These are phyloP conservation scores for Andrena camellia DNA, from an alignment of 2,888 invertebrate species.

Conservation along the genomic window DNA sequence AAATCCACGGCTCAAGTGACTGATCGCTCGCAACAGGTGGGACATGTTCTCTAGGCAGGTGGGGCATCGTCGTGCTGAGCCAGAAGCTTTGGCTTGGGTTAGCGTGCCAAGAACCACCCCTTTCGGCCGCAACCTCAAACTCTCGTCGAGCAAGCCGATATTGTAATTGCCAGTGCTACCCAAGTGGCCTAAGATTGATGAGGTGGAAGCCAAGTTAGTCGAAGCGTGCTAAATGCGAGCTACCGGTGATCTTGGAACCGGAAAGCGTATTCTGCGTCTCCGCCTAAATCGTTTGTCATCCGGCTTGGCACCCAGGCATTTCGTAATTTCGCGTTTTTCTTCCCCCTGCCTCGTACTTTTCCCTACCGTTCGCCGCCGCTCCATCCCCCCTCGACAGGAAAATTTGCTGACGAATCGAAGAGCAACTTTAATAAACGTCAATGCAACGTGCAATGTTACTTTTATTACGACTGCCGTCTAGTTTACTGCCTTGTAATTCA, in stretches of 20 bases:
- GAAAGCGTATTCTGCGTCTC: conserved; percentile 63
- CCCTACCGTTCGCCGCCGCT: neutral
- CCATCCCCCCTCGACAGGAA: neutral
- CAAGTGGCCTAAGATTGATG: conserved; percentile 84
- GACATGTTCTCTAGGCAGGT: conserved; percentile 80
- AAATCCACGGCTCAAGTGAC: conserved; percentile 81
- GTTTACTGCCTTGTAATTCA: conserved; percentile 4
- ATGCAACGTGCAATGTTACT: conserved; percentile 9
- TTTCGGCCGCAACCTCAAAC: conserved; percentile 81
- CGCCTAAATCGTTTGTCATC: conserved; percentile 70
- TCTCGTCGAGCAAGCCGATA: conserved; percentile 83
- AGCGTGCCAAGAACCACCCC: conserved; percentile 82
- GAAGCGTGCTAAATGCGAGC: conserved; percentile 79
- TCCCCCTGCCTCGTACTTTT: conserved; percentile 12
- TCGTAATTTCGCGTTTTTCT: conserved; percentile 55
- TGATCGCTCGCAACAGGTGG: conserved; percentile 83
- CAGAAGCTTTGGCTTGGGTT: conserved; percentile 74
- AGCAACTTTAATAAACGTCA: conserved; percentile 43
- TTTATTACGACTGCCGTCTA: conserved; percentile 20
- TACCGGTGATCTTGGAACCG: conserved; percentile 73
- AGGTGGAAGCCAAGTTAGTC: conserved; percentile 82
- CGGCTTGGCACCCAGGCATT: conserved; percentile 45
- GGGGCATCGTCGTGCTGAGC: conserved; percentile 73
- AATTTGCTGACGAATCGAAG: conserved; percentile 17
- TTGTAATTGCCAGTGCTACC: conserved; percentile 84